phyloP scores from a whole-genome alignment of 2,888 invertebrate genomes.

The Rhopalosiphum nymphaeae region DNA sequence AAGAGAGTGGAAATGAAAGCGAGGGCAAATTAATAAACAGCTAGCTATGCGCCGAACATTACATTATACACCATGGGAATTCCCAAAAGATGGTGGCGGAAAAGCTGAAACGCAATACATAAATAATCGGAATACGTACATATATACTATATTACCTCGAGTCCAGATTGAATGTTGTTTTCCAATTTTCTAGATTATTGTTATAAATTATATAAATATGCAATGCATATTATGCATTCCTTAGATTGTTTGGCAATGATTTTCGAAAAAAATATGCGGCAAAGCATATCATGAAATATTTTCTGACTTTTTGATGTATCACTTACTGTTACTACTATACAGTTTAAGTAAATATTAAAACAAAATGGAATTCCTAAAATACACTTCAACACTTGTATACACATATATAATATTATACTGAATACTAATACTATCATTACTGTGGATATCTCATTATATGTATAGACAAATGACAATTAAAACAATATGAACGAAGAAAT shows the following conservation, averaged over 20 bases:
- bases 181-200: conserved; percentile 59
- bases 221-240: background rate
- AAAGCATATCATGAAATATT: background rate
- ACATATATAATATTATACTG: background rate
- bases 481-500: background rate
- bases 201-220: conserved; percentile 46
- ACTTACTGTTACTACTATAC: background rate
- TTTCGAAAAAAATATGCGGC: conserved; percentile 9
- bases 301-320: background rate
- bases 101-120: conserved; percentile 56
- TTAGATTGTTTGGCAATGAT: conserved; percentile 31
- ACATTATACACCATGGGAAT: conserved; percentile 52
- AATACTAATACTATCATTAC: background rate
- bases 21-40: conserved; percentile 63
- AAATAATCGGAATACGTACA: conserved; percentile 58
- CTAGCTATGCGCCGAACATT: conserved; percentile 59
- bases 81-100: conserved; percentile 59
- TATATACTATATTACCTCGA: background rate
- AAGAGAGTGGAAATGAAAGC: background rate
- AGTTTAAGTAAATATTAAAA: background rate
- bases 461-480: background rate
- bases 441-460: background rate
- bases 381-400: background rate
- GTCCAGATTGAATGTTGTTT: conserved; percentile 62
- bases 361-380: background rate